Percentiles rank a stretch among this genome's conserved stretches.
Evolutionary conservation across 2,113 vertebrate species (phyloP).

Genomic region (Sander lucioperca): DNA sequence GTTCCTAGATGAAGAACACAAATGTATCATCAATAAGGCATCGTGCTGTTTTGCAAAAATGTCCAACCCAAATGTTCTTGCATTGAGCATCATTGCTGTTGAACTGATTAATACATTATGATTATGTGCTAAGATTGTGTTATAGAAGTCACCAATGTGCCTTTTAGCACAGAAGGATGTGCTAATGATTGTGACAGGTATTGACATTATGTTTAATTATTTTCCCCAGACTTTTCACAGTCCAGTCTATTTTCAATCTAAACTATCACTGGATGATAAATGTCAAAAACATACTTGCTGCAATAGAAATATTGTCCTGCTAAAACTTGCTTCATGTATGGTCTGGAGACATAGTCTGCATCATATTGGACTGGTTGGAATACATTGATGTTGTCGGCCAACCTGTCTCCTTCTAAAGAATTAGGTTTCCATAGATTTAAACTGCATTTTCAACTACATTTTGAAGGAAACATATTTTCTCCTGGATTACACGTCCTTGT

Average conservation of each 20-base stretch:
- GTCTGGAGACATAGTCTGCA: not conserved
- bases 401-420: too few relatives aligned
- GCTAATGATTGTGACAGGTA: conserved; percentile 48
- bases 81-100: not conserved
- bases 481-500: too few relatives aligned
- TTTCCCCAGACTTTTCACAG: conserved; percentile 28
- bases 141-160: conserved; percentile 8
- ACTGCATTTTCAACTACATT: too few relatives aligned
- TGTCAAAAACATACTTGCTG: conserved; percentile 1
- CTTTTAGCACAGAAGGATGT: conserved; percentile 21
- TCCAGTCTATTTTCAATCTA: conserved; percentile 36
- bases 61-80: not conserved
- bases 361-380: not conserved
- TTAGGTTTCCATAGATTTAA: too few relatives aligned
- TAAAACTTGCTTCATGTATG: not conserved
- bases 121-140: conserved; percentile 29
- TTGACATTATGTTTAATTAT: conserved; percentile 2
- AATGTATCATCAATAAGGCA: not conserved
- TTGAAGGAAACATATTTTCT: too few relatives aligned
- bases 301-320: not conserved
- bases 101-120: conserved; percentile 13
- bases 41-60: not conserved
- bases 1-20: conserved; percentile 80
- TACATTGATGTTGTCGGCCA: too few relatives aligned
- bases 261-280: conserved; percentile 25